phyloP scores from a whole-genome alignment of 2,797 vertebrate species.

The Gymnodraco acuticeps region DNA sequence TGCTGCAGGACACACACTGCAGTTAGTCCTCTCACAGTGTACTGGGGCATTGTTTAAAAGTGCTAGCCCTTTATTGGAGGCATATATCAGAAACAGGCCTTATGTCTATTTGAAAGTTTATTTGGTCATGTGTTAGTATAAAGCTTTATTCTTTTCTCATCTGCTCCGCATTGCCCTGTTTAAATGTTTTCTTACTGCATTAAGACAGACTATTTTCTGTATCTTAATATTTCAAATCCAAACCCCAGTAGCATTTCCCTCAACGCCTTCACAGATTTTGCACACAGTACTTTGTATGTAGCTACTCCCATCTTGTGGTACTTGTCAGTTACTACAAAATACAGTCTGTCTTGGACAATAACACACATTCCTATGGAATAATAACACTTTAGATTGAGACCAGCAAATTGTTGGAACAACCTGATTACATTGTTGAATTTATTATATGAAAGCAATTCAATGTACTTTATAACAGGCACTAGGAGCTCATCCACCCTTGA shows the following conservation, averaged over 20 bases:
- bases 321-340: background rate
- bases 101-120: background rate
- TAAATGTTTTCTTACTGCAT: background rate
- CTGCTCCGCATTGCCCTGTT: background rate
- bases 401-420: background rate
- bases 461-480: background rate
- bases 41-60: background rate
- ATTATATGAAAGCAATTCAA: background rate
- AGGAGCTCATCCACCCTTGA: background rate
- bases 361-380: background rate
- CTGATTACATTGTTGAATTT: background rate
- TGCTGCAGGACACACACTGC: slow-evolving; percentile 62
- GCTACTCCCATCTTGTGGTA: background rate
- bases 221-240: background rate
- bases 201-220: background rate
- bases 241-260: background rate
- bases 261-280: background rate
- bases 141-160: background rate
- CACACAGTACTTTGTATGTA: background rate
- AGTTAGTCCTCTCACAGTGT: background rate
- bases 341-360: background rate
- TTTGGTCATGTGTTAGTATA: background rate
- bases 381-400: background rate
- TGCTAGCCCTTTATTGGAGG: background rate
- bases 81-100: background rate